phyloP scores from a whole-genome alignment of 2,113 vertebrate species.

The Sceloporus undulatus region DNA sequence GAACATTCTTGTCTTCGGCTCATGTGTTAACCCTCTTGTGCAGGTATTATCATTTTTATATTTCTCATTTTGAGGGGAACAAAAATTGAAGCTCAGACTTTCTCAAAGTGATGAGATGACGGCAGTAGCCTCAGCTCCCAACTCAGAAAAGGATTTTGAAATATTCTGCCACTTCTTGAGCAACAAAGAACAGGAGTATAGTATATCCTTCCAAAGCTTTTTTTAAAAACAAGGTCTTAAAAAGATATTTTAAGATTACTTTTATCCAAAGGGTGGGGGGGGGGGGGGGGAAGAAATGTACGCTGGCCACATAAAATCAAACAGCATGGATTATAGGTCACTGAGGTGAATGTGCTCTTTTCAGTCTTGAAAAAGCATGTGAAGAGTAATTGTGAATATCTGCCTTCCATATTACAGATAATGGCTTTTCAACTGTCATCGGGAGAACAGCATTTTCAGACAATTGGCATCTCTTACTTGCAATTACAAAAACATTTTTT shows the following conservation, averaged over 20 bases:
- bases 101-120: slow-evolving; percentile 5
- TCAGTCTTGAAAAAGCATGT: slow-evolving; percentile 44
- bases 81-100: slow-evolving; percentile 16
- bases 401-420: slow-evolving; percentile 42
- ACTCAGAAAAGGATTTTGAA: slow-evolving; percentile 17
- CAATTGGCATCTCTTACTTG: slow-evolving; percentile 44
- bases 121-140: background rate
- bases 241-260: slow-evolving; percentile 47
- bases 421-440: slow-evolving; percentile 59
- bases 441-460: slow-evolving; percentile 39
- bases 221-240: slow-evolving; percentile 35
- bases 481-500: slow-evolving; percentile 24
- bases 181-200: slow-evolving; percentile 16
- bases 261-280: slow-evolving; percentile 24
- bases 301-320: slow-evolving; percentile 16
- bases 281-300: background rate
- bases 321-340: slow-evolving; percentile 44
- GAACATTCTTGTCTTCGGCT: background rate
- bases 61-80: slow-evolving; percentile 19
- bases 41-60: slow-evolving; percentile 38
- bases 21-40: slow-evolving; percentile 26
- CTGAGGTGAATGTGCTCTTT: slow-evolving; percentile 55
- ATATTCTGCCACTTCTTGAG: slow-evolving; percentile 35
- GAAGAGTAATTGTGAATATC: slow-evolving; percentile 53
- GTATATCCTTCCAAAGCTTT: slow-evolving; percentile 17